Evolutionary conservation across 2,113 vertebrate species (phyloP).

Genomic region (Cinclus cinclus): DNA sequence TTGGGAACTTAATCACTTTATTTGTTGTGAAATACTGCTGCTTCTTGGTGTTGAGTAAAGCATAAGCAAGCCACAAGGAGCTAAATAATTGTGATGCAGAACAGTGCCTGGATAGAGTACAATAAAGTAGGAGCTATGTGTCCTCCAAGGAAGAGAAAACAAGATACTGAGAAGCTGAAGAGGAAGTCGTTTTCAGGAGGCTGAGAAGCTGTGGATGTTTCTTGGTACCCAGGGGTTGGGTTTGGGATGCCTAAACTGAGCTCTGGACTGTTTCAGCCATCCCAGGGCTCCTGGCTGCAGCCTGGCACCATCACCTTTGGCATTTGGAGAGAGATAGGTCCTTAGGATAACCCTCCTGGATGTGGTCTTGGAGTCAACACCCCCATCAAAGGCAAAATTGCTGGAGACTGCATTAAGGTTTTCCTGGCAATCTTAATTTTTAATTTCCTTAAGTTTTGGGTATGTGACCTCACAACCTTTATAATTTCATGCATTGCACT

Average conservation of each 20-base stretch:
- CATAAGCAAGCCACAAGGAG: neutral
- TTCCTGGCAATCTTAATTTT: neutral
- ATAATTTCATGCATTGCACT: neutral
- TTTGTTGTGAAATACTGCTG: slow-evolving; percentile 37
- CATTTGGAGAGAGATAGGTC: neutral
- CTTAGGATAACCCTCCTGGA: neutral
- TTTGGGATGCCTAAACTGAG: neutral
- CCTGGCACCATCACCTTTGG: neutral
- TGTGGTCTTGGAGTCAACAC: neutral
- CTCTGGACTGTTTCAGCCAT: neutral
- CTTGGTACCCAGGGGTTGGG: accelerated
- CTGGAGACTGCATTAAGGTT: neutral
- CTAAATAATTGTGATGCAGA: slow-evolving; percentile 18
- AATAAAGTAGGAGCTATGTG: neutral
- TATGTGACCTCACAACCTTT: neutral
- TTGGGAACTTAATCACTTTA: slow-evolving; percentile 25
- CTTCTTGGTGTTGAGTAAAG: neutral
- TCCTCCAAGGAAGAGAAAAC: neutral
- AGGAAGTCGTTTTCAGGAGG: neutral
- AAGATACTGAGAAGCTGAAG: neutral
- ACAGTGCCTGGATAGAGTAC: neutral
- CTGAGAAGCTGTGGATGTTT: neutral
- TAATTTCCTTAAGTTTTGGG: neutral
- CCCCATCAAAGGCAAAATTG: neutral
- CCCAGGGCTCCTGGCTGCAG: neutral